Percentiles rank a stretch among this genome's conserved stretches.
These are phyloP conservation scores for Schrankia costaestrigalis DNA, from an alignment of 2,888 invertebrate species.

Conservation along the genomic window DNA sequence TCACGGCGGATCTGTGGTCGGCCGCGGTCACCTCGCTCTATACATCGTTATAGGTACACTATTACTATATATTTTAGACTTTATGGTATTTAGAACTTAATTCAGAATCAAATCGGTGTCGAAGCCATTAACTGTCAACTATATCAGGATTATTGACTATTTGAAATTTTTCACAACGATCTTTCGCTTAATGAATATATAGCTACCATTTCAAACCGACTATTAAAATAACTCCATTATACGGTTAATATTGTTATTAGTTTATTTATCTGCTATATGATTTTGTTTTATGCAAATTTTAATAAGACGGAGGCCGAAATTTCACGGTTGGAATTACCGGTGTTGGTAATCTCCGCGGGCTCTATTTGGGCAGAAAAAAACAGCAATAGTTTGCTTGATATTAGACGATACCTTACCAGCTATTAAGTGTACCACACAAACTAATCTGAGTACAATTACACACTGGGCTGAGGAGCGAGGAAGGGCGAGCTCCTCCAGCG, in stretches of 20 bases:
- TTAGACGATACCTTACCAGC: slow-evolving; percentile 20
- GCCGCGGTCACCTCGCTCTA: slow-evolving; percentile 37
- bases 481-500: slow-evolving; percentile 35
- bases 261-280: slow-evolving; percentile 26
- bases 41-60: slow-evolving; percentile 47
- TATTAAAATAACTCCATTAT: slow-evolving; percentile 27
- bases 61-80: slow-evolving; percentile 31
- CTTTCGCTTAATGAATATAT: slow-evolving; percentile 33
- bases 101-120: slow-evolving; percentile 43
- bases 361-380: slow-evolving; percentile 3
- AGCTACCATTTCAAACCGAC: slow-evolving; percentile 16
- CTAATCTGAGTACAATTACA: slow-evolving; percentile 58
- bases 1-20: slow-evolving; percentile 3
- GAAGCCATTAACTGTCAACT: slow-evolving; percentile 49
- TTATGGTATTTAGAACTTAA: slow-evolving; percentile 50
- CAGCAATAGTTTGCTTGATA: too few relatives aligned
- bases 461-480: slow-evolving; percentile 13
- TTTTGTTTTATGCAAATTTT: slow-evolving; percentile 27
- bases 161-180: slow-evolving; percentile 37
- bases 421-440: slow-evolving; percentile 39
- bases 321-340: slow-evolving; percentile 18
- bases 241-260: slow-evolving; percentile 23
- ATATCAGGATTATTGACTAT: slow-evolving; percentile 49
- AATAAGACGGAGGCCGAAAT: slow-evolving; percentile 13
- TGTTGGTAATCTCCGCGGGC: slow-evolving; percentile 9